Evolutionary conservation across 1,140 invertebrate species (phyloP).

Genomic region (Venustaconcha ellipsiformis): DNA sequence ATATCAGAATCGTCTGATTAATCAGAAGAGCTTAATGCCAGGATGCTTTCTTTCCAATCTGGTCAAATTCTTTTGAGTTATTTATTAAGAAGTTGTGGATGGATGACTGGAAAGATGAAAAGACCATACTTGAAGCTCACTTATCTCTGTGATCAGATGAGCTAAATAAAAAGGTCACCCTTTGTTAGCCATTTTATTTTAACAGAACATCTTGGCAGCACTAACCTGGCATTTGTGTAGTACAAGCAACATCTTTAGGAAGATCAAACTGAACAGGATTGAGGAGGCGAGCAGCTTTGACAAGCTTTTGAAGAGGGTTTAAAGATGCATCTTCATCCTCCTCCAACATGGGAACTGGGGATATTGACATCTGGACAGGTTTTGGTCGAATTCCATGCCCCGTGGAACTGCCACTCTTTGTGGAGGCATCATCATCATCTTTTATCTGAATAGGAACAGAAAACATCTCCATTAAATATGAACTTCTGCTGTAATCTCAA

Average conservation of each 20-base stretch:
- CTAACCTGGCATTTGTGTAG: slow-evolving; percentile 84
- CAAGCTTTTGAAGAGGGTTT: slow-evolving; percentile 78
- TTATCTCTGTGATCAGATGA: not conserved
- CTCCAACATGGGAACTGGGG: slow-evolving; percentile 32
- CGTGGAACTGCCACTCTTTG: slow-evolving; percentile 40
- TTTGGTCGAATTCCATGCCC: slow-evolving; percentile 22
- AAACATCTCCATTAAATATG: too few relatives aligned
- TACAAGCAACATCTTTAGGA: slow-evolving; percentile 82
- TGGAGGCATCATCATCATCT: slow-evolving; percentile 46
- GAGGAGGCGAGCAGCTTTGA: slow-evolving; percentile 82
- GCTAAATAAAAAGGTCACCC: not conserved
- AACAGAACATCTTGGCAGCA: not conserved
- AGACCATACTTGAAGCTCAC: too few relatives aligned
- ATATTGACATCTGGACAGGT: slow-evolving; percentile 22
- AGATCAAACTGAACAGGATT: slow-evolving; percentile 92
- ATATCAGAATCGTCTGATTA: too few relatives aligned
- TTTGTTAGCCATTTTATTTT: not conserved
- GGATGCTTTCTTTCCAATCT: too few relatives aligned
- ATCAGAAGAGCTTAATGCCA: too few relatives aligned
- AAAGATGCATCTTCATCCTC: slow-evolving; percentile 34
- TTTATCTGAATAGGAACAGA: slow-evolving; percentile 11
- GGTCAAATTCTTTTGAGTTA: too few relatives aligned
- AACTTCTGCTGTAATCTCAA: too few relatives aligned
- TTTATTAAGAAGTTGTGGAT: too few relatives aligned
- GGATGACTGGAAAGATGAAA: too few relatives aligned